phyloP scores from a whole-genome alignment of 1,140 invertebrate genomes.

The Drosophila funebris region DNA sequence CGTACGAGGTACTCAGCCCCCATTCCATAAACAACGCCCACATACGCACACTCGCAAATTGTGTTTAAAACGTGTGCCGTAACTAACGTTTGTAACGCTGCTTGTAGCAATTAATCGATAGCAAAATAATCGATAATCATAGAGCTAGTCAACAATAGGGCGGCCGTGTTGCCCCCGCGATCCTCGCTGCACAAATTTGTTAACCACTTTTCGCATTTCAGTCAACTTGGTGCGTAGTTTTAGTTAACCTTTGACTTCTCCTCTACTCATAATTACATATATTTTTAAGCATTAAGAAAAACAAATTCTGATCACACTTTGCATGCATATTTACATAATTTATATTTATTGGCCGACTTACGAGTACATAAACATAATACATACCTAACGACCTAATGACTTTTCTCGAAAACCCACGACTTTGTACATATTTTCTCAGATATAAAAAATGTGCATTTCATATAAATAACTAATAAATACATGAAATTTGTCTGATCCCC shows the following conservation, averaged over 20 bases:
- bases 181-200: slow-evolving; percentile 37
- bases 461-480: neutral
- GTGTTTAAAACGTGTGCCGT: slow-evolving; percentile 38
- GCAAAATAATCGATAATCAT: slow-evolving; percentile 17
- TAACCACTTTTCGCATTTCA: slow-evolving; percentile 49
- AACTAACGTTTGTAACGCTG: slow-evolving; percentile 42
- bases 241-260: slow-evolving; percentile 20
- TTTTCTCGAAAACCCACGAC: slow-evolving; percentile 30
- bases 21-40: slow-evolving; percentile 18
- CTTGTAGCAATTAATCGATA: slow-evolving; percentile 30
- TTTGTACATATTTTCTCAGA: slow-evolving; percentile 37
- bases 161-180: neutral
- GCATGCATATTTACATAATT: slow-evolving; percentile 21
- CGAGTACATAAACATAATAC: slow-evolving; percentile 32
- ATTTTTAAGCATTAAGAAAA: neutral
- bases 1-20: slow-evolving; percentile 66
- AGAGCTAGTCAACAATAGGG: slow-evolving; percentile 17
- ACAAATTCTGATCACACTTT: slow-evolving; percentile 2
- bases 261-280: slow-evolving; percentile 1
- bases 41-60: slow-evolving; percentile 20
- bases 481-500: neutral
- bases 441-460: slow-evolving; percentile 5
- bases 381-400: slow-evolving; percentile 46
- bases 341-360: slow-evolving; percentile 38
- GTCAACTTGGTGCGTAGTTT: slow-evolving; percentile 65